Percentiles rank a stretch among this genome's conserved stretches.
These are phyloP conservation scores for Drosophila kohkoa DNA, from an alignment of 1,140 invertebrate genomes.

Conservation along the genomic window DNA sequence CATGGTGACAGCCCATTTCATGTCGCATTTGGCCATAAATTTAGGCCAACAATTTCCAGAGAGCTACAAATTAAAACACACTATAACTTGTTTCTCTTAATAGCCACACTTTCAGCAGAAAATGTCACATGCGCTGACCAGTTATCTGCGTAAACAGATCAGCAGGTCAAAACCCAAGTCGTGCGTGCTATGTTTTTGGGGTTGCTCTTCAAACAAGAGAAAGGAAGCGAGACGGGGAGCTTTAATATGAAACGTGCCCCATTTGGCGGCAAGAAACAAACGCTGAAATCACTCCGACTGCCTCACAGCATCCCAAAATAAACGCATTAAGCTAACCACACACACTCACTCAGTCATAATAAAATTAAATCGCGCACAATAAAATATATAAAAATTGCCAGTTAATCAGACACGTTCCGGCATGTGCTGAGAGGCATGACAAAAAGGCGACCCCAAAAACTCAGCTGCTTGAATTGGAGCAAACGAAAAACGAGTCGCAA, in stretches of 20 bases:
- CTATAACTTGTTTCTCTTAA: conserved; percentile 62
- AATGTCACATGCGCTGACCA: conserved; percentile 53
- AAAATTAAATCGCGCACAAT: conserved; percentile 54
- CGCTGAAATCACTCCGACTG: conserved; percentile 5
- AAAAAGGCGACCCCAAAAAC: conserved; percentile 15
- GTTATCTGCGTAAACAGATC: conserved; percentile 51
- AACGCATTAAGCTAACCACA: conserved; percentile 25
- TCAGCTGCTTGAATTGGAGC: conserved; percentile 3
- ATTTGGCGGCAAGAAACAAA: conserved; percentile 36
- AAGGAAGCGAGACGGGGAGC: neutral
- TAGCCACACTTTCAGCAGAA: conserved; percentile 49
- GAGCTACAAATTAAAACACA: conserved; percentile 23
- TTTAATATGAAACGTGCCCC: conserved; percentile 48
- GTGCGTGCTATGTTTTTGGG: conserved; percentile 34
- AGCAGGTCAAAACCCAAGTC: conserved; percentile 40
- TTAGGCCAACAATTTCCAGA: conserved; percentile 41
- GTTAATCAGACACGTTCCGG: conserved; percentile 60
- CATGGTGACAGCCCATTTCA: conserved; percentile 30
- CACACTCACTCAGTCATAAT: conserved; percentile 44
- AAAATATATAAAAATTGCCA: conserved; percentile 43
- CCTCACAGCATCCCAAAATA: conserved; percentile 40
- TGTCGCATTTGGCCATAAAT: conserved; percentile 36
- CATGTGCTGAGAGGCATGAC: conserved; percentile 26
- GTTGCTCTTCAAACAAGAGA: neutral
- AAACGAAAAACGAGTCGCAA: neutral